These are phyloP conservation scores for Neolamprologus tretocephalus DNA, from an alignment of 2,113 vertebrate species.

Conservation along the genomic window DNA sequence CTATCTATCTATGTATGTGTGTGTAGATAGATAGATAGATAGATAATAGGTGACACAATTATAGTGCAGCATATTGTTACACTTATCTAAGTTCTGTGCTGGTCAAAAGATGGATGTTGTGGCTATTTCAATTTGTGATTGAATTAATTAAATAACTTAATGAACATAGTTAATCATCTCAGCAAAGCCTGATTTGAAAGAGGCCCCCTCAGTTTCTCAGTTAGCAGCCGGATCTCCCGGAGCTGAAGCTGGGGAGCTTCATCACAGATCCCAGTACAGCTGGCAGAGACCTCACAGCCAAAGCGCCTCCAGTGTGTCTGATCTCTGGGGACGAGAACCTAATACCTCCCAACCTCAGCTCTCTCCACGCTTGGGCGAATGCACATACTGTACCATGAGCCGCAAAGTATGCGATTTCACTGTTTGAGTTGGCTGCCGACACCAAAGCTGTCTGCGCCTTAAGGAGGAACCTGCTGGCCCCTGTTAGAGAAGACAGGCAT, in stretches of 20 bases:
- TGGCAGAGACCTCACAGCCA: conserved; percentile 1
- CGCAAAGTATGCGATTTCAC: conserved; percentile 40
- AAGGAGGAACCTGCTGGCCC: conserved; percentile 14
- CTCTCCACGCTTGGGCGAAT: conserved; percentile 37
- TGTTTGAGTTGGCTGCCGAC: conserved; percentile 63
- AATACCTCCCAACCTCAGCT: conserved; percentile 11
- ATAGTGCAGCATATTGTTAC: not conserved
- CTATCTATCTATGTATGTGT: rapidly evolving
- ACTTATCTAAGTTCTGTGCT: not conserved
- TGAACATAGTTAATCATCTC: not conserved
- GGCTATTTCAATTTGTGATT: not conserved
- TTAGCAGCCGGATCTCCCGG: not conserved
- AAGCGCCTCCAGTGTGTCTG: conserved; percentile 15
- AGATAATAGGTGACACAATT: not conserved
- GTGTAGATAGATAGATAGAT: not conserved
- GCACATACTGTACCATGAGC: conserved; percentile 50
- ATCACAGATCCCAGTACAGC: not conserved
- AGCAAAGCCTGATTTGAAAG: not conserved
- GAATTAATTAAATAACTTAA: not conserved
- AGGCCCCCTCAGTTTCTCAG: not conserved
- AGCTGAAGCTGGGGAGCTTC: not conserved
- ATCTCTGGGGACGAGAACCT: conserved; percentile 40
- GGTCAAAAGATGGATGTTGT: not conserved
- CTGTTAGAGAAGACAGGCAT: not conserved
- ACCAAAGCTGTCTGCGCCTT: conserved; percentile 22